These are phyloP conservation scores for Falco punctatus DNA, from an alignment of 2,113 vertebrate genomes.

Conservation along the genomic window DNA sequence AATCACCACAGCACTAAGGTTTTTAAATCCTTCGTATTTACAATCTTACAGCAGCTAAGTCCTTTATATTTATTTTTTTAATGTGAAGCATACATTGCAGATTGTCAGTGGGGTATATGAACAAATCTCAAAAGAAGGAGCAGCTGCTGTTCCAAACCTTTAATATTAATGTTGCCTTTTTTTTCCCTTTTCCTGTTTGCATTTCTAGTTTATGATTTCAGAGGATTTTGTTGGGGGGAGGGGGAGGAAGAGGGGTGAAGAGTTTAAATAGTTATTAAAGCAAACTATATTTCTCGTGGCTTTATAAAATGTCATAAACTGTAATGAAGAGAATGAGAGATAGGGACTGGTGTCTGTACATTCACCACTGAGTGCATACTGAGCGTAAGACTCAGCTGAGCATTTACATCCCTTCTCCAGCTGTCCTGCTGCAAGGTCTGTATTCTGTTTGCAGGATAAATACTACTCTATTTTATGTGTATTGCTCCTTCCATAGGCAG, in stretches of 20 bases:
- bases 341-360: neutral
- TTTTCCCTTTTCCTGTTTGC: neutral
- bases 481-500: neutral
- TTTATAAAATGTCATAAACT: constrained; percentile 16
- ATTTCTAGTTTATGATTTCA: constrained; percentile 11
- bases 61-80: constrained; percentile 32
- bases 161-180: neutral
- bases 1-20: neutral
- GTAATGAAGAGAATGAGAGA: neutral
- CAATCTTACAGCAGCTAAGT: constrained; percentile 10
- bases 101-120: neutral
- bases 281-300: neutral
- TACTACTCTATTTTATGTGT: neutral
- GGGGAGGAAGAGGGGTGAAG: neutral
- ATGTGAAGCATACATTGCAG: neutral
- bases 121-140: neutral
- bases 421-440: neutral
- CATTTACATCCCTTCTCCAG: neutral
- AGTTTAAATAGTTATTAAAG: neutral
- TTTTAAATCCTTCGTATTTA: neutral
- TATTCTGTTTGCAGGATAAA: neutral
- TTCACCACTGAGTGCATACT: neutral
- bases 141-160: neutral
- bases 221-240: neutral
- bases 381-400: neutral